Evolutionary conservation across 2,797 vertebrate species (phyloP).

Genomic region (Discoglossus pictus): DNA sequence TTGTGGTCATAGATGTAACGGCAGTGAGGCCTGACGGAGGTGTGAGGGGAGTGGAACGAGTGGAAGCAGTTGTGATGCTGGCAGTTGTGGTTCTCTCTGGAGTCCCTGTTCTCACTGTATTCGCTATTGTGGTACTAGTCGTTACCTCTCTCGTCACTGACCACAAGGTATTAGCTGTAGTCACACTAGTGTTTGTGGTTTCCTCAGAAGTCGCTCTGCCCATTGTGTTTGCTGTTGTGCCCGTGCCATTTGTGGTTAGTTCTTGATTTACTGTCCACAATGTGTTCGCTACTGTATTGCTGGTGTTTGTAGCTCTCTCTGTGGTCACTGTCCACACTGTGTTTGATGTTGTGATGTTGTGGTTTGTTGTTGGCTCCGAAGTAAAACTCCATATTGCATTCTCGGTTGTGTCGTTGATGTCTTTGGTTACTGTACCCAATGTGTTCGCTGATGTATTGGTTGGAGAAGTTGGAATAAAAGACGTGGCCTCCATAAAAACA

Average conservation of each 20-base stretch:
- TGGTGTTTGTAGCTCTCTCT: too few species aligned
- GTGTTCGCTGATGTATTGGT: conserved; percentile 38
- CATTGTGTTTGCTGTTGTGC: conserved; percentile 33
- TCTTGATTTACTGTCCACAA: too few species aligned
- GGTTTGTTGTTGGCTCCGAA: too few species aligned
- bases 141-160: too few species aligned
- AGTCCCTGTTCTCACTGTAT: conserved; percentile 33
- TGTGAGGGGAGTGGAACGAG: conserved; percentile 57
- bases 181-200: conserved; percentile 41
- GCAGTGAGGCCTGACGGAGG: conserved; percentile 39
- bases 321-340: too few species aligned
- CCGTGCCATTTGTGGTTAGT: neutral
- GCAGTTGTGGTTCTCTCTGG: conserved; percentile 46
- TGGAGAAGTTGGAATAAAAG: conserved; percentile 39
- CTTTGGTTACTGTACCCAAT: conserved; percentile 8
- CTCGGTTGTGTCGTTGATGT: neutral
- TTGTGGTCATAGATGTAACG: conserved; percentile 65
- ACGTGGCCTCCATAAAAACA: accelerated
- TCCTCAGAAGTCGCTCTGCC: conserved; percentile 51
- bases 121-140: too few species aligned
- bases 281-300: too few species aligned
- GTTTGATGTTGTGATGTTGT: too few species aligned
- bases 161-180: too few species aligned
- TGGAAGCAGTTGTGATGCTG: conserved; percentile 56
- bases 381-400: too few species aligned